Conservation (phyloP, 2,888 invertebrate species). For the Apantesis nais region DNA sequence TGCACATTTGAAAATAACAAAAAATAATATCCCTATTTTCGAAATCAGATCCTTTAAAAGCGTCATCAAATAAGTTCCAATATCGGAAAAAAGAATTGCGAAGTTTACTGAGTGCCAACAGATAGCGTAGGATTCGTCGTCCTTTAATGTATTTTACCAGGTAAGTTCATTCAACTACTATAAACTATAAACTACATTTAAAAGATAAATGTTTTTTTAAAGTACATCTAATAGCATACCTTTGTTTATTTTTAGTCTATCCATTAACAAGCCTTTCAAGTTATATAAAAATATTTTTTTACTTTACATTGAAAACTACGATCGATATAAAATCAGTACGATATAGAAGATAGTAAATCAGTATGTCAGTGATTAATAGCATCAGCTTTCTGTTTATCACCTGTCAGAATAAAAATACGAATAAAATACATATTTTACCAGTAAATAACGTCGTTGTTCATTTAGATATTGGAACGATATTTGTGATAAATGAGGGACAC, state of each 20-base stretch:
- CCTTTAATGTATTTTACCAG: conserved; percentile 61
- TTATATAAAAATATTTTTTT: not conserved
- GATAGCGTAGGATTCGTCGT: conserved; percentile 60
- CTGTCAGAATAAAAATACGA: not conserved
- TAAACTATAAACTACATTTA: conserved; percentile 32
- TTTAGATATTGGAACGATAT: not conserved
- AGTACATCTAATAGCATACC: conserved; percentile 1
- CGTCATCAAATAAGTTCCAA: conserved; percentile 45
- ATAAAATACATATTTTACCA: not conserved
- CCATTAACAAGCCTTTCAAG: not conserved
- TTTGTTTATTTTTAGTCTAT: not conserved
- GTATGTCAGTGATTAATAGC: no score
- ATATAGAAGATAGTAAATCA: no score
- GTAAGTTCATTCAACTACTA: conserved; percentile 67
- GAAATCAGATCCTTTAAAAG: conserved; percentile 40
- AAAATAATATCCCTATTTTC: conserved; percentile 36
- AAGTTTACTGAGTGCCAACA: conserved; percentile 66
- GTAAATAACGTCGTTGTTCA: not conserved
- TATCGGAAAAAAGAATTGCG: conserved; percentile 42
- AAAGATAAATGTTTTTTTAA: conserved; percentile 6
- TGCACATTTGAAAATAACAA: conserved; percentile 34
- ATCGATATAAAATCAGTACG: not conserved
- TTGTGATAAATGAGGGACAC: not conserved
- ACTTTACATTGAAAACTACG: not conserved
- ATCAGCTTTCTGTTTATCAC: not conserved